Evolutionary conservation across 1,140 invertebrate genomes (phyloP).

Genomic region (Brachionus paranguensis): DNA sequence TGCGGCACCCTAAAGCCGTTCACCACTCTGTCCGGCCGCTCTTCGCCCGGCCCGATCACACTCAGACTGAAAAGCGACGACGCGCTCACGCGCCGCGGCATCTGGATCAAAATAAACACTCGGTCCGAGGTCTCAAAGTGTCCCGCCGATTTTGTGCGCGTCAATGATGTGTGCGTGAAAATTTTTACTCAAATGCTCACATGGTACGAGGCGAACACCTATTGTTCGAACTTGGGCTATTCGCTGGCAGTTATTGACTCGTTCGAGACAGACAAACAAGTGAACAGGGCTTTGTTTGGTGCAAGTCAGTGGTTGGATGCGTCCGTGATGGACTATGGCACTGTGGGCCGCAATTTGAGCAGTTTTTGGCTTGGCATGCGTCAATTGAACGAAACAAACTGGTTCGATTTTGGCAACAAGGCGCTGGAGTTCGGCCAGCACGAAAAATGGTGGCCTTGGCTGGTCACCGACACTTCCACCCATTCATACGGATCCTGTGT

Average conservation of each 20-base stretch:
- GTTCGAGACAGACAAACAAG: conserved; percentile 1
- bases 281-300: background rate
- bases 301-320: background rate
- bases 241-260: background rate
- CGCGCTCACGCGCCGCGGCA: background rate
- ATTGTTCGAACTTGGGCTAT: background rate
- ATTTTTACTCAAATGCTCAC: background rate
- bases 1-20: background rate
- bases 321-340: background rate
- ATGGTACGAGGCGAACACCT: conserved; percentile 12
- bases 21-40: background rate
- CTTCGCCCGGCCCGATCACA: background rate
- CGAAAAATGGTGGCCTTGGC: conserved; percentile 31
- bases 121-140: background rate
- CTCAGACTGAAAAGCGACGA: background rate
- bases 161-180: background rate
- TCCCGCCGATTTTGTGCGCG: background rate
- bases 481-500: background rate
- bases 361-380: conserved; percentile 12
- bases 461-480: background rate
- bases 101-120: background rate
- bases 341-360: background rate
- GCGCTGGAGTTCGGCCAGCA: background rate
- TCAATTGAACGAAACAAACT: conserved; percentile 11
- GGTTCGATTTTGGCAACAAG: background rate